These are phyloP conservation scores for Halcyon senegalensis DNA, from an alignment of 2,113 vertebrate species.

Conservation along the genomic window DNA sequence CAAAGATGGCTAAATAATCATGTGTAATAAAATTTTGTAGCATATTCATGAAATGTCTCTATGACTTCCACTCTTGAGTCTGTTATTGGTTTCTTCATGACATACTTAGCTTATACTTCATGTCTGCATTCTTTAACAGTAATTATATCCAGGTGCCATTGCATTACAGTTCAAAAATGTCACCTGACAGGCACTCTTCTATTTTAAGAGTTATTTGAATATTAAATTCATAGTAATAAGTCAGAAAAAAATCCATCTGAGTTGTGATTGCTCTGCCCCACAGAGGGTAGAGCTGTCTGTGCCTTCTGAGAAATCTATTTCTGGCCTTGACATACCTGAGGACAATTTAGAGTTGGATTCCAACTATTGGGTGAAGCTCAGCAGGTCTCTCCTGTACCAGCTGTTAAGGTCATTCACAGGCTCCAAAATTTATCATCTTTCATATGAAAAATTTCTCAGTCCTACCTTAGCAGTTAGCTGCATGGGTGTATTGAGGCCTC, in stretches of 20 bases:
- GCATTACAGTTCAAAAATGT: background rate
- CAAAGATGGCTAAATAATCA: background rate
- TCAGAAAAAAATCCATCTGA: background rate
- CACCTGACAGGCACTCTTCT: background rate
- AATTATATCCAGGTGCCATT: background rate
- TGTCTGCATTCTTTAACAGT: background rate
- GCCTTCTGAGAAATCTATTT: background rate
- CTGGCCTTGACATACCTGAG: background rate
- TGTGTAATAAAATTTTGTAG: background rate
- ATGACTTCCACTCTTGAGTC: background rate
- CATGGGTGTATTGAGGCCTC: background rate
- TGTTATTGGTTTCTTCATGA: background rate
- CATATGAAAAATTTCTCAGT: fast-evolving
- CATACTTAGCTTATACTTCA: background rate
- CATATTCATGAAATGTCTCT: background rate
- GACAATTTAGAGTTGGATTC: background rate
- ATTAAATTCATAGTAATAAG: background rate
- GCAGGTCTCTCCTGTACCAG: background rate
- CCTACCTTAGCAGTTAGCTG: background rate
- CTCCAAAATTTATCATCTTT: background rate
- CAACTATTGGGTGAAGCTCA: background rate
- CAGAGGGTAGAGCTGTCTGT: background rate
- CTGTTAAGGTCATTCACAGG: background rate
- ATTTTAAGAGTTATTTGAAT: background rate
- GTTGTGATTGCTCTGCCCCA: background rate